Conservation (phyloP, 2,888 invertebrate species). For the Eupithecia inturbata region DNA sequence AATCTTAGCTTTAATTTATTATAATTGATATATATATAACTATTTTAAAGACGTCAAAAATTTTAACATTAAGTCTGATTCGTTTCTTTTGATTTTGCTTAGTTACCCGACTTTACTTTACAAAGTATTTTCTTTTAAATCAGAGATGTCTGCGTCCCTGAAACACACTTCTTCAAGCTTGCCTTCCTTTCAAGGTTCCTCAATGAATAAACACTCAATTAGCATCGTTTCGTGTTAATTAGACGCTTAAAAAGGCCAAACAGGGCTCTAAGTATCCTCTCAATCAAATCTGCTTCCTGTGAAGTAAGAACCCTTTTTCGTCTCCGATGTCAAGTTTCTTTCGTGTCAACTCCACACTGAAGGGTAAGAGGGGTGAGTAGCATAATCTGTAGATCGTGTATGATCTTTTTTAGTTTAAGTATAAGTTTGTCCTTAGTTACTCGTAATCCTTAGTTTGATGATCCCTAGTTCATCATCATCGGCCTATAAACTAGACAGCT, state of each 20-base stretch:
- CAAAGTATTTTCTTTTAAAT: neutral
- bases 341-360: conserved; percentile 71
- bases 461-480: no score
- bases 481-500: neutral
- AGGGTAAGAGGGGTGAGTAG: conserved; percentile 34
- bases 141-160: neutral
- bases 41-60: no score
- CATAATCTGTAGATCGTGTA: conserved; percentile 18
- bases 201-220: conserved; percentile 59
- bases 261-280: conserved; percentile 63
- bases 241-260: conserved; percentile 68
- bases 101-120: no score
- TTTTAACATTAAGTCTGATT: no score
- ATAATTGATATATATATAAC: no score
- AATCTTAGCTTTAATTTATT: no score
- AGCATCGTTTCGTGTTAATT: conserved; percentile 65
- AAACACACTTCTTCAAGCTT: neutral
- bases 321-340: conserved; percentile 73
- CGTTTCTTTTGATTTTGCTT: neutral
- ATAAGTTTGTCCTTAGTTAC: neutral
- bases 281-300: conserved; percentile 65
- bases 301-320: conserved; percentile 71
- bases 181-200: conserved; percentile 27
- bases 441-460: neutral
- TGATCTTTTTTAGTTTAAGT: neutral